Percentiles rank a stretch among this genome's conserved stretches.
phyloP scores from a whole-genome alignment of 2,113 vertebrate genomes.

The Macheiramphus alcinus region DNA sequence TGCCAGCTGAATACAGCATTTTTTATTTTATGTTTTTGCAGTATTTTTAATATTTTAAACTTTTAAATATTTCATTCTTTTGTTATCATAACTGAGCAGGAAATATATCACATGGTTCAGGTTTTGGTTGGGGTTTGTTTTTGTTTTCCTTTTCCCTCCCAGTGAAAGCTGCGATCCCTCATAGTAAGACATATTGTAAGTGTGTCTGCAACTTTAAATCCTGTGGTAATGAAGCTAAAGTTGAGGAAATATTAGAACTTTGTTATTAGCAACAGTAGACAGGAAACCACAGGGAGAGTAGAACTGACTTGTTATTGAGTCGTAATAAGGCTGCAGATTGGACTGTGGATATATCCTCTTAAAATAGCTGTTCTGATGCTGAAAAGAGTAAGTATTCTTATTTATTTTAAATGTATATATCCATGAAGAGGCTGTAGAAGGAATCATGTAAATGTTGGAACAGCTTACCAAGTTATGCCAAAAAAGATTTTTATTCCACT shows the following conservation, averaged over 20 bases:
- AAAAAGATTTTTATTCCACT: background rate
- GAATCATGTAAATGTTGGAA: background rate
- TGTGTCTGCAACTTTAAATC: background rate
- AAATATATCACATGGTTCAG: background rate
- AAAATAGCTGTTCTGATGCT: background rate
- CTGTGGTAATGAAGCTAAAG: background rate
- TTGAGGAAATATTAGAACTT: background rate
- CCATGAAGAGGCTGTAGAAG: background rate
- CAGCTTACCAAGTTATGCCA: background rate
- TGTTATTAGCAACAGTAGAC: background rate
- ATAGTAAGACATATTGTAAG: background rate
- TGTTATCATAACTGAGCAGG: background rate
- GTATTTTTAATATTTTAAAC: background rate
- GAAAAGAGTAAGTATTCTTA: background rate
- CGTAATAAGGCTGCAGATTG: background rate
- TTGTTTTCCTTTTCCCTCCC: background rate
- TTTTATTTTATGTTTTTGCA: background rate
- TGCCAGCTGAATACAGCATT: background rate
- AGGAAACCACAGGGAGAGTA: background rate
- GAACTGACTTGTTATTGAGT: background rate
- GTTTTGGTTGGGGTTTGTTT: background rate
- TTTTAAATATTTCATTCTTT: background rate
- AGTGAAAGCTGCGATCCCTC: background rate
- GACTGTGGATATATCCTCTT: background rate
- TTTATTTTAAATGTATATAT: background rate